Evolutionary conservation across 2,113 vertebrate species (phyloP), one percentile per base, ranked within the genome.

Genomic region (Triplophysa siluroides): DNA sequence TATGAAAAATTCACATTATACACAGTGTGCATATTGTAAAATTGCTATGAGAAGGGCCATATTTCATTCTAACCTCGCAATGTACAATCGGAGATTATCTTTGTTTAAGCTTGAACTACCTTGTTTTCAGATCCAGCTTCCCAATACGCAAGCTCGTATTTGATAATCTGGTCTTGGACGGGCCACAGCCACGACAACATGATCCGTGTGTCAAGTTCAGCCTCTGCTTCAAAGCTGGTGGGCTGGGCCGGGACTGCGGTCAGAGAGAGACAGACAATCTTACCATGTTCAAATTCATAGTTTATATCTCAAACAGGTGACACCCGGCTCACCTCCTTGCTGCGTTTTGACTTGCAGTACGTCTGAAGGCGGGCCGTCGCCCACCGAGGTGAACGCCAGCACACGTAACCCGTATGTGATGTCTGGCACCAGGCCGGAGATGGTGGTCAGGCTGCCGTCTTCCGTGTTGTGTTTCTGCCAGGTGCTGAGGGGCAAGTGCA

Each of bases 401-500:
- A 98, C 95, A 0, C 94, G 94, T 74, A 99, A 93, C 85, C 94
- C 96, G 88, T 99, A 99, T 5, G 96, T 98, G 90, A 95, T 94
- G 19, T 95, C 94, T 0, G 96, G 92, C 72, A 94, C 93, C 85
- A 99, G 93, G 86, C 91, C 93, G 3, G 95, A 94, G 88, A 99
- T 93, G 0, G 96, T 98, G 88, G 96, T 97, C 81, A 97, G 92
- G 45, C 92, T 94, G 76, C 93, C 94, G 65, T 95, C 94, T 0
- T 96, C 96, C 0, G 96, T 96, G 90, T 97, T 96, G 89, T 97
- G 96, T 29, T 95, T 95, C 77, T 96, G 93, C 98, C 98, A 99
- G 87, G 94, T 90, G 64, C 89, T 96, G 81, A 97, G 85, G 0
- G 95, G 94, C 33, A 93, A 90, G 0, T 92, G 92, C 0, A 91